A percentile compares a stretch with the other conserved stretches of the same genome.
These are phyloP conservation scores for Lepidurus apus DNA, from an alignment of 1,140 invertebrate genomes.

Conservation along the genomic window DNA sequence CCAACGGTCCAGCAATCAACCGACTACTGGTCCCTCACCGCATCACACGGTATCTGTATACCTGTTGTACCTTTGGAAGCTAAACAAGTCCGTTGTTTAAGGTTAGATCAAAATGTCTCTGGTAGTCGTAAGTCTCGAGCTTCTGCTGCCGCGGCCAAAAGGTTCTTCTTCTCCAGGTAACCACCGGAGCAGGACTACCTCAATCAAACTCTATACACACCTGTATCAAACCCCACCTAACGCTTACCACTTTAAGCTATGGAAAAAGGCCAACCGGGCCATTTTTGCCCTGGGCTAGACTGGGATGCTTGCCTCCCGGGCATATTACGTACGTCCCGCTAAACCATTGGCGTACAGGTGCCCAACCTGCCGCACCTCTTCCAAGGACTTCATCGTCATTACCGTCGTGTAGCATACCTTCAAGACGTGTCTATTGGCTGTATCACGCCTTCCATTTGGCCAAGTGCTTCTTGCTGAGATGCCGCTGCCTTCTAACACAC, in stretches of 20 bases:
- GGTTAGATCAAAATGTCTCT: not conserved
- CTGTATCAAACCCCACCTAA: constrained; percentile 18
- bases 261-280: not conserved
- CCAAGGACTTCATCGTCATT: not conserved
- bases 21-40: not conserved
- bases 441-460: not conserved
- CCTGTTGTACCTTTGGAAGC: not conserved
- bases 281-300: not conserved
- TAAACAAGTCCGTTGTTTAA: constrained; percentile 6
- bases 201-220: constrained; percentile 5
- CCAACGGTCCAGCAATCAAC: constrained; percentile 16
- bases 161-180: constrained; percentile 2
- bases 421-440: constrained; percentile 17
- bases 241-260: constrained; percentile 6
- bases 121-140: too few relatives aligned
- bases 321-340: constrained; percentile 7
- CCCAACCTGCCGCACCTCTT: not conserved
- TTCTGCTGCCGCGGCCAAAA: not conserved
- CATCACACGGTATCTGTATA: constrained; percentile 17
- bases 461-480: not conserved
- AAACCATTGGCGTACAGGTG: constrained; percentile 21
- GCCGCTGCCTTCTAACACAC: not conserved
- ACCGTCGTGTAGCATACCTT: constrained; percentile 1
- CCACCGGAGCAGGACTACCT: constrained; percentile 7
- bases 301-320: constrained; percentile 6